phyloP scores from a whole-genome alignment of 2,888 invertebrate genomes.

The Cyclophora punctaria region DNA sequence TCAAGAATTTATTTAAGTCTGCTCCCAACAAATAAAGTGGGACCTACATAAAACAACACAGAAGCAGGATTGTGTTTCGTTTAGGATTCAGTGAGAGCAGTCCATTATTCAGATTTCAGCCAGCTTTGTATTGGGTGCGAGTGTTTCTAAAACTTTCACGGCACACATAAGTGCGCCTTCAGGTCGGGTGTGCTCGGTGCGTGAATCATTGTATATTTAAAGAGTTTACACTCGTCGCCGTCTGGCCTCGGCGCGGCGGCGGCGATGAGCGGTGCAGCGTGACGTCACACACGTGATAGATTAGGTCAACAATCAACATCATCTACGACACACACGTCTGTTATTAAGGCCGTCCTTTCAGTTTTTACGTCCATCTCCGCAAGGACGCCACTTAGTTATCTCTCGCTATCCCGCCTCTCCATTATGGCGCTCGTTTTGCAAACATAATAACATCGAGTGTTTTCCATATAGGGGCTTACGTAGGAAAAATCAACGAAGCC shows the following conservation, averaged over 20 bases:
- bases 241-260: slow-evolving; percentile 35
- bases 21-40: too few relatives aligned
- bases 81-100: slow-evolving; percentile 4
- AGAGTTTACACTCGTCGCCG: slow-evolving; percentile 20
- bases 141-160: slow-evolving; percentile 11
- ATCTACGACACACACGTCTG: slow-evolving; percentile 14
- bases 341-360: slow-evolving; percentile 37
- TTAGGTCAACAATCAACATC: slow-evolving; percentile 40
- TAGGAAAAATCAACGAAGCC: slow-evolving; percentile 13
- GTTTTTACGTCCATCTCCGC: slow-evolving; percentile 35
- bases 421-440: slow-evolving; percentile 42
- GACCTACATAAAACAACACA: neutral
- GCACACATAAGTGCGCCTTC: slow-evolving; percentile 5
- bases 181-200: neutral
- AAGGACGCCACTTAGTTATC: slow-evolving; percentile 41
- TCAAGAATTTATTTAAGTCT: too few relatives aligned
- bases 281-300: slow-evolving; percentile 43
- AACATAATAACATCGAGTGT: slow-evolving; percentile 36
- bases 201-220: slow-evolving; percentile 19
- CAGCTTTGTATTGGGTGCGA: slow-evolving; percentile 1
- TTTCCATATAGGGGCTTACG: slow-evolving; percentile 16
- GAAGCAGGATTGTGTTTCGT: neutral
- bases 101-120: slow-evolving; percentile 7
- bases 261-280: slow-evolving; percentile 19
- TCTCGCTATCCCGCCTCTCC: slow-evolving; percentile 29